A percentile compares a stretch with the other conserved stretches of the same genome.
These are phyloP conservation scores for Ambastaia sidthimunki DNA, from an alignment of 2,797 vertebrate species.

Conservation along the genomic window DNA sequence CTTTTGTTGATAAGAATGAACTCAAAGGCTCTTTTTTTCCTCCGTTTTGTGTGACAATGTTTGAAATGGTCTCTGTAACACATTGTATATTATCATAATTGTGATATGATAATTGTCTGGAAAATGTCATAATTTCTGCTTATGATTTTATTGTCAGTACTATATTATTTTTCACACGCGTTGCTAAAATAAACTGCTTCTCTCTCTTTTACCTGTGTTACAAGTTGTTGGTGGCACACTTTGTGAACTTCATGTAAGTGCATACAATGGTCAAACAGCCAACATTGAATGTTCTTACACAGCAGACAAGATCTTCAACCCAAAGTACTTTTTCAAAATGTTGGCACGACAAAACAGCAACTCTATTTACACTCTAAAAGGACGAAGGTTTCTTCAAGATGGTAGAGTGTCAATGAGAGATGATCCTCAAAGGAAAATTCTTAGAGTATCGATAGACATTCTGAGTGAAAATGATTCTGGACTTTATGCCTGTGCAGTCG, in stretches of 20 bases:
- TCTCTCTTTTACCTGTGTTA: neutral
- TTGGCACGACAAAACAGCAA: neutral
- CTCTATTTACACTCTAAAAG: neutral
- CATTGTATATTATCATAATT: too few species aligned
- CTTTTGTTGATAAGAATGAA: too few species aligned
- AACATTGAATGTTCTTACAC: neutral
- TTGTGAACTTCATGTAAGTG: neutral
- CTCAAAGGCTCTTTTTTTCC: too few species aligned
- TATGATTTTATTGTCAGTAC: too few species aligned
- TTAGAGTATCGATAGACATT: neutral
- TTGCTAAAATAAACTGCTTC: neutral
- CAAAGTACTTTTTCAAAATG: constrained; percentile 6
- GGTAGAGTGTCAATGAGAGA: constrained; percentile 1
- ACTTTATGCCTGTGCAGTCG: constrained; percentile 6
- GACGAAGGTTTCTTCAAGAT: neutral
- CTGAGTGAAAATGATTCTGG: neutral
- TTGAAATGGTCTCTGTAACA: too few species aligned
- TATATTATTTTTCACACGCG: too few species aligned
- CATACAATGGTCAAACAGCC: neutral
- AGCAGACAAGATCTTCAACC: neutral
- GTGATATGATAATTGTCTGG: too few species aligned
- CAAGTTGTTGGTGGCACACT: neutral
- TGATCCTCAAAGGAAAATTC: neutral
- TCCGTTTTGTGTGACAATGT: too few species aligned
- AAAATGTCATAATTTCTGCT: neutral